Conservation (phyloP, 1,140 invertebrate species). For the Leptonema lineaticorne region DNA sequence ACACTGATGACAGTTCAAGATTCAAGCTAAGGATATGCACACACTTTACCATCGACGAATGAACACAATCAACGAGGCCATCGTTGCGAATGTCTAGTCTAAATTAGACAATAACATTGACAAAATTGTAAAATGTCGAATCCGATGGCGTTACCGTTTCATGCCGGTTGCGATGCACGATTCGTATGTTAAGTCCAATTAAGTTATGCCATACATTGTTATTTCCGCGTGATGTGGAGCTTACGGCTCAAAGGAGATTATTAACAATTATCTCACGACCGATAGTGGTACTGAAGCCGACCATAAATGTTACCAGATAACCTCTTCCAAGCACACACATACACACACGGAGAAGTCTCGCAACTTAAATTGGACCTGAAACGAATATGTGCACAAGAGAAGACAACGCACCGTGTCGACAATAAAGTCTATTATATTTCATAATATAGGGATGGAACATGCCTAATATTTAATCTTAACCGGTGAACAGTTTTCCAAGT, state of each 20-base stretch:
- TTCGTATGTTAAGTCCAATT: slow-evolving; percentile 38
- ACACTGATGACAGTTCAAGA: too few species aligned
- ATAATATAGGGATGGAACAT: too few species aligned
- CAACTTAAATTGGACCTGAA: not conserved
- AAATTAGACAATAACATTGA: not conserved
- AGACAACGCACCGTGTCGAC: not conserved
- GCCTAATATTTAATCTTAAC: too few species aligned
- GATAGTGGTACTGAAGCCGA: not conserved
- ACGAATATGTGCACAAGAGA: not conserved
- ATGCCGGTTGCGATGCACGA: slow-evolving; percentile 27
- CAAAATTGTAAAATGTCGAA: not conserved
- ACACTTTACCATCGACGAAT: too few species aligned
- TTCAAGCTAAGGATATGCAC: too few species aligned
- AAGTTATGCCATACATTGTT: slow-evolving; percentile 39
- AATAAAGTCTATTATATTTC: too few species aligned
- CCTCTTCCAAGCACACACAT: slow-evolving; percentile 13
- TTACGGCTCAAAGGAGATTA: slow-evolving; percentile 13
- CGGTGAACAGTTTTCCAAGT: too few species aligned
- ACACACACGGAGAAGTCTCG: too few species aligned
- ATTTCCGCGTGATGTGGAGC: slow-evolving; percentile 36
- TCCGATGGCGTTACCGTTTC: not conserved
- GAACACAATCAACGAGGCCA: too few species aligned
- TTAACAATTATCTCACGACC: slow-evolving; percentile 35
- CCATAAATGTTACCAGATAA: slow-evolving; percentile 23
- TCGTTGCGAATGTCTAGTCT: too few species aligned